These are phyloP conservation scores for Dromius quadrimaculatus DNA, from an alignment of 2,888 invertebrate genomes.

Conservation along the genomic window DNA sequence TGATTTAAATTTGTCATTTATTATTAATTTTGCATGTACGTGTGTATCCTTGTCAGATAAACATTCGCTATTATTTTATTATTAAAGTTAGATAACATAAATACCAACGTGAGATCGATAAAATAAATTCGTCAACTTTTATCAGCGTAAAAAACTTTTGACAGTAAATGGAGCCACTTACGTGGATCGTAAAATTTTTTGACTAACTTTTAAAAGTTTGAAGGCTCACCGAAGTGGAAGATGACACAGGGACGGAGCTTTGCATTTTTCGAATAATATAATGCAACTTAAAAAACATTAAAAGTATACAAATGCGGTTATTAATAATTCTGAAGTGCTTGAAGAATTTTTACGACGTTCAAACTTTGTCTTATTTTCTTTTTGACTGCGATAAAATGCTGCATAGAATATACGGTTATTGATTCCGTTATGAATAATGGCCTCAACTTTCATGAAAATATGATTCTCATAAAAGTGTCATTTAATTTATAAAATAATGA, in stretches of 20 bases:
- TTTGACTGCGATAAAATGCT: constrained; percentile 21
- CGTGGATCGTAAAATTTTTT: constrained; percentile 46
- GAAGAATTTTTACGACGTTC: constrained; percentile 11
- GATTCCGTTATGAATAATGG: constrained; percentile 18
- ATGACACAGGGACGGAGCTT: not conserved
- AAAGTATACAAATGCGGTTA: not conserved
- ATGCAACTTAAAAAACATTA: not conserved
- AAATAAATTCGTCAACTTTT: constrained; percentile 46
- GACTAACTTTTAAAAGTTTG: constrained; percentile 39
- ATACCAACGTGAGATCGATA: constrained; percentile 35
- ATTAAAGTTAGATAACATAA: constrained; percentile 28
- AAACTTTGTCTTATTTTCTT: constrained; percentile 14
- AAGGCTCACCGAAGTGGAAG: constrained; percentile 2
- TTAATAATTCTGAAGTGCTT: constrained; percentile 5
- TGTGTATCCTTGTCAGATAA: constrained; percentile 4
- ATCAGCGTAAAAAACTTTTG: constrained; percentile 43
- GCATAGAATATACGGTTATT: constrained; percentile 1
- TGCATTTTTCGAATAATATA: not conserved
- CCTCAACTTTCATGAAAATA: constrained; percentile 8
- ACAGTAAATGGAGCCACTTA: constrained; percentile 47
- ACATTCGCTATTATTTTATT: not conserved
- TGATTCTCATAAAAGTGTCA: constrained; percentile 16
- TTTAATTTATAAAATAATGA: constrained; percentile 19
- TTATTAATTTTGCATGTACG: constrained; percentile 9
- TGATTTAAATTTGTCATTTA: too few relatives aligned